phyloP scores from a whole-genome alignment of 1,140 invertebrate species.

The Arion vulgaris region DNA sequence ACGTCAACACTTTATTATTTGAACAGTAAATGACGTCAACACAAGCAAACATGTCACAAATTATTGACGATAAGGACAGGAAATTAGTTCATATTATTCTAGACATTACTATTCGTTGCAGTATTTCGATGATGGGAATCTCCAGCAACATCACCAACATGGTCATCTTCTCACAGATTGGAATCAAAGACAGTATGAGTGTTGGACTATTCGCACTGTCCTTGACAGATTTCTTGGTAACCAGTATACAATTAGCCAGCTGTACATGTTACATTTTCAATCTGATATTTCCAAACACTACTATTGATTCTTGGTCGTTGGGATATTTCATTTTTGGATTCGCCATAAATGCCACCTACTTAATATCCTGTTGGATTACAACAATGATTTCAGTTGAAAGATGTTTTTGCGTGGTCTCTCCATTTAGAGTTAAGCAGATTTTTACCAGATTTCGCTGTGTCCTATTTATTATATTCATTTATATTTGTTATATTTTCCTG shows the following conservation, averaged over 20 bases:
- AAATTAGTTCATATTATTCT: background rate
- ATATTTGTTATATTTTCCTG: background rate
- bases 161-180: background rate
- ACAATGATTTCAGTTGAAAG: background rate
- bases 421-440: background rate
- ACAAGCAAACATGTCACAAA: too few species aligned
- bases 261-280: background rate
- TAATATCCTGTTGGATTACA: background rate
- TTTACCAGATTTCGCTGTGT: background rate
- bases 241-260: background rate
- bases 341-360: background rate
- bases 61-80: background rate
- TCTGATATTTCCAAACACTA: background rate
- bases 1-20: too few species aligned
- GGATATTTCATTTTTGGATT: background rate
- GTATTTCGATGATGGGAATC: background rate
- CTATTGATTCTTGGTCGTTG: background rate
- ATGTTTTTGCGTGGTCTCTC: background rate
- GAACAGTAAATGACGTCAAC: too few species aligned
- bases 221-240: background rate
- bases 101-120: background rate
- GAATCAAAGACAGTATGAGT: background rate
- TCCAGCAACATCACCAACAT: background rate
- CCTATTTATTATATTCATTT: background rate
- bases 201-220: background rate